Conservation (phyloP, 2,113 vertebrate species). For the Gallinago media region DNA sequence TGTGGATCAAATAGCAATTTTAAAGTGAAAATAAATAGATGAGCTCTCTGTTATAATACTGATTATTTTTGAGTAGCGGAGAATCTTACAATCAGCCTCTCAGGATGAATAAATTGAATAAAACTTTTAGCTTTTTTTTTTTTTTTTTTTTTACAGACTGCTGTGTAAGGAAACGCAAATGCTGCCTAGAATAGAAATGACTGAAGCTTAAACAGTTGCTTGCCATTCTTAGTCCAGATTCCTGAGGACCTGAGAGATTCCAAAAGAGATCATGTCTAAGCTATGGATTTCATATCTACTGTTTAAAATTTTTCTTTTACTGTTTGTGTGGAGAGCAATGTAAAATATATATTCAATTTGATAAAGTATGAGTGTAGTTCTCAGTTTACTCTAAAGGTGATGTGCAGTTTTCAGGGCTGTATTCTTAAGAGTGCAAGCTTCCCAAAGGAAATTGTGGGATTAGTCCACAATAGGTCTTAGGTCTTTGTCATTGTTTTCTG, state of each 20-base stretch:
- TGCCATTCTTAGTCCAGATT: constrained; percentile 47
- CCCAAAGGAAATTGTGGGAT: not conserved
- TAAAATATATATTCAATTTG: not conserved
- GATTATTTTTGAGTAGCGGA: not conserved
- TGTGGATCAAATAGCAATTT: not conserved
- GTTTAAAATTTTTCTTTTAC: not conserved
- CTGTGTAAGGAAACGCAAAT: not conserved
- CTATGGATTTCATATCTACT: not conserved
- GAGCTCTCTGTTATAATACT: not conserved
- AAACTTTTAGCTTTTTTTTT: not conserved
- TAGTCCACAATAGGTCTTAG: not conserved
- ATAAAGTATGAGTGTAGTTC: not conserved
- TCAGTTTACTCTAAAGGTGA: not conserved
- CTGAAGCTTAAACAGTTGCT: constrained; percentile 58
- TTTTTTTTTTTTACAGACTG: not conserved
- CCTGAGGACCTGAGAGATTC: constrained; percentile 35
- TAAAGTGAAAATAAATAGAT: not conserved
- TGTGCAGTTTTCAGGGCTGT: not conserved
- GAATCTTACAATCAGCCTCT: not conserved
- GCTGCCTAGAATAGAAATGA: constrained; percentile 52
- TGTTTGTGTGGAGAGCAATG: not conserved
- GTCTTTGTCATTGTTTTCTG: not conserved
- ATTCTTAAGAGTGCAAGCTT: not conserved
- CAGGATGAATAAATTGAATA: not conserved
- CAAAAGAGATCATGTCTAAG: not conserved